Evolutionary conservation across 2,797 vertebrate genomes (phyloP), one percentile per base, ranked within the genome.

Genomic region (Urocyon cinereoargenteus): DNA sequence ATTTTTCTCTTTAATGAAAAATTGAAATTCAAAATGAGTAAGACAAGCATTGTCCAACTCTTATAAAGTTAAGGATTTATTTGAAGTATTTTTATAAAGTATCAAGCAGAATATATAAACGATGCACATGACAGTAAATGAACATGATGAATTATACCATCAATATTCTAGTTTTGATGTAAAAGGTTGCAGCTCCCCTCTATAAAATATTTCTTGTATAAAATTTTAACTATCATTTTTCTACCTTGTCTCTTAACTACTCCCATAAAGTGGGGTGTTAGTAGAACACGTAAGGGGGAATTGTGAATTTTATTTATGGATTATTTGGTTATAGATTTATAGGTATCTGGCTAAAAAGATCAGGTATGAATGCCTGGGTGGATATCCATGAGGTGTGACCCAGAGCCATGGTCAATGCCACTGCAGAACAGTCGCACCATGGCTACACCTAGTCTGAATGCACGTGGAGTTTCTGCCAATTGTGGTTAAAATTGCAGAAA

Each of bases 1-100:
- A 59, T 40, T 75, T 94, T 91, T 97, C 89, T 68, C 21, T 96
- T 88, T 85, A 70, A 79, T 70, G 49, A 96, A 84, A 97, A 94
- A 93, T 64, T 89, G 75, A 96, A 94, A 89, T 91, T 36, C 59
- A 68, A 96, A 51, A 91, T 81, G 73, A 90, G 61, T 91, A 70
- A 94, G 72, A 77, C 2, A 84, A 92, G 18, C 45, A 0, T 89
- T 82, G 22, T 61, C 28, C 62, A 89, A 78, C 11, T 15, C 49
- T 94, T 84, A 57, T 8, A 91, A 94, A 95, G 57, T 91, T 84
- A 88, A 87, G 53, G 19, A 83, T 87, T 68, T 95, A 55, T 53
- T 85, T 94, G 77, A 82, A 86, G 49, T 85, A 68, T 85, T 93
- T 91, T 92, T 57, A 66, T 90, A 22, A 89, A 62, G 9, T 45